Evolutionary conservation across 2,113 vertebrate species (phyloP), one percentile per base, ranked within the genome.

Genomic region (Nesogale talazaci): DNA sequence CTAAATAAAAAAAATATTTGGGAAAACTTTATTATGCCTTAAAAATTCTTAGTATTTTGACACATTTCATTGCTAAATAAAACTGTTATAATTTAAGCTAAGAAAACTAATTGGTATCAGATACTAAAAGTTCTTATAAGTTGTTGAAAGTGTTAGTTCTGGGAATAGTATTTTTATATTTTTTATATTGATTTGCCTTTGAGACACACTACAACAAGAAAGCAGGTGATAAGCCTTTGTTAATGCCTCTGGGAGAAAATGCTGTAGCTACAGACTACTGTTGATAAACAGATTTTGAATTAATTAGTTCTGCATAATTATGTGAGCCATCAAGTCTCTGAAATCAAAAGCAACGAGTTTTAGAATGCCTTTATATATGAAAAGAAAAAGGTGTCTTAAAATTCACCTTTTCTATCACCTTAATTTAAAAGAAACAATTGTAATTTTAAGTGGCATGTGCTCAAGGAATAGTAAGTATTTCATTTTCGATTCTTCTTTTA

Each of bases 231-330:
- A 98, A 98, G 96, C 90, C 97, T 98, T 98, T 98, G 95, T 97
- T 97, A 98, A 96, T 98, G 97, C 96, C 97, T 97, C 96, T 96
- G 96, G 97, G 97, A 98, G 93, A 59, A 98, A 98, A 98, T 96
- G 88, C 96, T 97, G 94, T 89, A 97, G 93, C 97, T 97, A 97
- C 94, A 96, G 96, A 97, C 96, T 97, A 98, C 97, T 98, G 98
- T 98, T 98, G 97, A 98, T 97, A 98, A 98, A 98, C 97, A 98
- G 97, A 98, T 98, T 98, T 98, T 96, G 97, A 98, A 98, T 98
- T 98, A 98, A 98, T 98, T 98, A 98, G 97, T 98, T 98, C 96
- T 97, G 95, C 97, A 98, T 98, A 98, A 98, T 98, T 98, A 98
- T 97, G 77, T 91, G 90, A 97, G 85, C 92, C 96, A 97, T 93